These are phyloP conservation scores for Megalonaias nervosa DNA, from an alignment of 1,140 invertebrate species.

Conservation along the genomic window DNA sequence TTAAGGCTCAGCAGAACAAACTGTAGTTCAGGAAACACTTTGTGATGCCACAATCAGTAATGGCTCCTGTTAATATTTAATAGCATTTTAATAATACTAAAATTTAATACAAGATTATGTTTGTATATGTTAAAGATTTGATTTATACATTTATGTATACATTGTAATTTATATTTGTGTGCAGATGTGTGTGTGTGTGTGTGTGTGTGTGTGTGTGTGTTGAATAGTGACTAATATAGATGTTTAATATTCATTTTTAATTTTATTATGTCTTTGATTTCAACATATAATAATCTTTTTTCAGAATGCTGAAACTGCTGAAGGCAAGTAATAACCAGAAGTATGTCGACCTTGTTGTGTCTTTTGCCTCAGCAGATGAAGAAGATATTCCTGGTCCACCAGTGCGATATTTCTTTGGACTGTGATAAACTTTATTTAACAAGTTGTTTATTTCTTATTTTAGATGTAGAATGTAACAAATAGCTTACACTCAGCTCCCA, in stretches of 20 bases:
- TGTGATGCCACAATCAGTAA: too few species aligned
- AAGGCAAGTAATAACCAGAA: slow-evolving; percentile 50
- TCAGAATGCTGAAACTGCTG: slow-evolving; percentile 65
- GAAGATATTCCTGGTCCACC: slow-evolving; percentile 62
- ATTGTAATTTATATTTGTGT: neutral
- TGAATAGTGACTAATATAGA: too few species aligned
- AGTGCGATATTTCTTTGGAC: slow-evolving; percentile 63
- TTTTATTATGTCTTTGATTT: neutral
- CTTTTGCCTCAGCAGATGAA: slow-evolving; percentile 51
- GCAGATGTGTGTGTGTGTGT: neutral
- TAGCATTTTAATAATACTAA: too few species aligned
- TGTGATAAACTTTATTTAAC: slow-evolving; percentile 17
- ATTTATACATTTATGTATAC: neutral
- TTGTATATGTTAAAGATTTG: neutral
- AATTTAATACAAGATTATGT: neutral
- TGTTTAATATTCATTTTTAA: neutral
- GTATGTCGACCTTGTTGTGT: slow-evolving; percentile 67
- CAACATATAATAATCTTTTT: slow-evolving; percentile 16
- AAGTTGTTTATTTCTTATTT: too few species aligned
- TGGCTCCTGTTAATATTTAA: too few species aligned
- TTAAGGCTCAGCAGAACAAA: too few species aligned
- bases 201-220: neutral
- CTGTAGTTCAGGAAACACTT: too few species aligned
- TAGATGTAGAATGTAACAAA: too few species aligned
- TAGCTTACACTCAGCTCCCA: too few species aligned